A percentile compares a stretch with the other conserved stretches of the same genome.
Evolutionary conservation across 2,888 invertebrate species (phyloP).

Genomic region (Eledona agricola): DNA sequence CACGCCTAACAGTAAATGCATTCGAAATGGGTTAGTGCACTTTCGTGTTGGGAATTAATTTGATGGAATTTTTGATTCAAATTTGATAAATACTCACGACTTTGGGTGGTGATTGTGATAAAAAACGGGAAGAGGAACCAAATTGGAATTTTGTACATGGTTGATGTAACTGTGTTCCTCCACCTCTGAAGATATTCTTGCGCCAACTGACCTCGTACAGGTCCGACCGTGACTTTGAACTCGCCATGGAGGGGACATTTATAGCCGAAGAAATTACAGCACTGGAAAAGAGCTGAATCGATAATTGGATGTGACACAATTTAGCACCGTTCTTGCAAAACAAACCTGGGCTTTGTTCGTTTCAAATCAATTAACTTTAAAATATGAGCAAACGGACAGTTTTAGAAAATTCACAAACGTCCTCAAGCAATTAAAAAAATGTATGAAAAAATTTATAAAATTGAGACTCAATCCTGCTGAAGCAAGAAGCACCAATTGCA

Average conservation of each 20-base stretch:
- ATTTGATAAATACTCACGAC: conserved; percentile 42
- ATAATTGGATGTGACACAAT: not conserved
- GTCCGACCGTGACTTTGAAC: conserved; percentile 57
- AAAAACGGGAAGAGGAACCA: conserved; percentile 8
- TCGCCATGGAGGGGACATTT: conserved; percentile 37
- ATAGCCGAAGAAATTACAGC: conserved; percentile 23
- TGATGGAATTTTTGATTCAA: too few relatives aligned
- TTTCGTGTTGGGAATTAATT: too few relatives aligned
- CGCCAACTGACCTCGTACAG: conserved; percentile 57
- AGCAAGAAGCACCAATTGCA: too few relatives aligned
- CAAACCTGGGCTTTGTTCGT: too few relatives aligned
- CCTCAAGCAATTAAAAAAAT: too few relatives aligned
- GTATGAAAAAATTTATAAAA: too few relatives aligned
- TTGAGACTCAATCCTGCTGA: too few relatives aligned
- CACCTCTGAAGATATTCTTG: conserved; percentile 45
- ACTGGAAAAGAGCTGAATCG: conserved; percentile 9
- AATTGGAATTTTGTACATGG: conserved; percentile 10
- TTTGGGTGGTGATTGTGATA: conserved; percentile 22
- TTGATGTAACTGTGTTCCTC: conserved; percentile 25
- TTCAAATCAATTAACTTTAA: too few relatives aligned
- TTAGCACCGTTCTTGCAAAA: not conserved
- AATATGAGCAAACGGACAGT: too few relatives aligned
- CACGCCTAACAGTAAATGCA: too few relatives aligned
- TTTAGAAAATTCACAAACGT: too few relatives aligned
- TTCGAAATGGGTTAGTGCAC: too few relatives aligned